These are phyloP conservation scores for Dexiosoma caninum DNA, from an alignment of 2,888 invertebrate species.

Conservation along the genomic window DNA sequence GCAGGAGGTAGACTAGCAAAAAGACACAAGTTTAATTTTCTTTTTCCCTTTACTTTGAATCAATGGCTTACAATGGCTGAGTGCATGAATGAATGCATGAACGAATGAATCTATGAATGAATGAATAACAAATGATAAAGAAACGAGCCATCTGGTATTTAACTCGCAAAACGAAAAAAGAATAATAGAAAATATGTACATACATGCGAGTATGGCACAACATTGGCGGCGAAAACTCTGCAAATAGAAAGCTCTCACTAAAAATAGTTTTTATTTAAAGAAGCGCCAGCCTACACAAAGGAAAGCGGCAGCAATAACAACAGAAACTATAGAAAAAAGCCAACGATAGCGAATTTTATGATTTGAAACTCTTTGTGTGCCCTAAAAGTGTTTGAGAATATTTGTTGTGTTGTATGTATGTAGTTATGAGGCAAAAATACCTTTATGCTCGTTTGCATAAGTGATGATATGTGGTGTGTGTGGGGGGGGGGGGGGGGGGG, in stretches of 20 bases:
- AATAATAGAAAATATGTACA: too few species aligned
- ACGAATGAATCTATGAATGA: constrained; percentile 27
- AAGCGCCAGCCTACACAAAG: constrained; percentile 1
- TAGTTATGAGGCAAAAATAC: too few species aligned
- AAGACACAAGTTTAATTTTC: constrained; percentile 52
- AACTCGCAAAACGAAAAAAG: constrained; percentile 1
- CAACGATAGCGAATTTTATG: constrained; percentile 2
- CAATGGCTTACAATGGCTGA: constrained; percentile 53
- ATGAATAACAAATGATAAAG: constrained; percentile 50
- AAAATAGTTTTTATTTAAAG: constrained; percentile 39
- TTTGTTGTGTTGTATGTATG: not conserved
- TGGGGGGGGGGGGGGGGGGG: too few species aligned
- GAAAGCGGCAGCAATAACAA: not conserved
- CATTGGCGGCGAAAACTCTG: not conserved
- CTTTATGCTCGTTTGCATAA: not conserved
- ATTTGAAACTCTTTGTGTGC: not conserved
- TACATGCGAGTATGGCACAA: not conserved
- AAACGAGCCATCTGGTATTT: constrained; percentile 39
- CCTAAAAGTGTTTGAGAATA: constrained; percentile 7
- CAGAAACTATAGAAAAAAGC: not conserved
- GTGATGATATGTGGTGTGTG: not conserved
- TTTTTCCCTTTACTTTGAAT: constrained; percentile 55
- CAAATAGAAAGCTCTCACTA: constrained; percentile 16
- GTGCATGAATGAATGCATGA: not conserved
- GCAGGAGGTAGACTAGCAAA: not conserved